These are phyloP conservation scores for Drosophila grimshawi DNA, from an alignment of 1,140 invertebrate species.

Conservation along the genomic window DNA sequence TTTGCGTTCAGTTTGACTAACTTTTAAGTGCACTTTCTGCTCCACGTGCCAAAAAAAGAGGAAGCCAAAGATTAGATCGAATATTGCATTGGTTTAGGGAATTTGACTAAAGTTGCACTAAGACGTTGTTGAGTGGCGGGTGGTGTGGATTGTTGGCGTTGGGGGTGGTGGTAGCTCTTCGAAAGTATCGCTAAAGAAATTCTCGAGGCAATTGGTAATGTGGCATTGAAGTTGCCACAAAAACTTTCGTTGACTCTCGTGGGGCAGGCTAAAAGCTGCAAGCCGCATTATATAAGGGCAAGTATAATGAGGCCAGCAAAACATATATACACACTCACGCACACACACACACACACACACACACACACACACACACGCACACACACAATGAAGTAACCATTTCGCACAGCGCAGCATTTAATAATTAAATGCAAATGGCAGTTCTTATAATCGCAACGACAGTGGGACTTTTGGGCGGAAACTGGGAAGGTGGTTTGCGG, in stretches of 20 bases:
- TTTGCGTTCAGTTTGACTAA: constrained; percentile 40
- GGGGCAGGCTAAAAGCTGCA: constrained; percentile 45
- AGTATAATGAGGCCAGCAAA: constrained; percentile 26
- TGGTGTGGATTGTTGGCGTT: not conserved
- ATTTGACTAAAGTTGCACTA: constrained; percentile 19
- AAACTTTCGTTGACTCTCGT: constrained; percentile 48
- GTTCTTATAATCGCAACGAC: constrained; percentile 45
- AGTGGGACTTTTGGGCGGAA: not conserved
- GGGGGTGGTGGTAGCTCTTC: not conserved
- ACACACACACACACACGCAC: not conserved
- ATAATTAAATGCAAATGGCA: constrained; percentile 75
- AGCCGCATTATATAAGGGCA: constrained; percentile 39
- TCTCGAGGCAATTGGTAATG: constrained; percentile 72
- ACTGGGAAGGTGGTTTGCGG: not conserved
- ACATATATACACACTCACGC: constrained; percentile 8
- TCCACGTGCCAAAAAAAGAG: constrained; percentile 1
- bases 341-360: constrained; percentile 3
- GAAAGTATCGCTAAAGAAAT: constrained; percentile 47
- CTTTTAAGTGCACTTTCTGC: constrained; percentile 47
- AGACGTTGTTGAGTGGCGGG: constrained; percentile 1
- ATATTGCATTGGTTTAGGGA: constrained; percentile 23
- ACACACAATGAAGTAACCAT: not conserved
- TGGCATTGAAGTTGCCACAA: constrained; percentile 54
- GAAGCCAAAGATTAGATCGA: constrained; percentile 12
- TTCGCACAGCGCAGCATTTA: constrained; percentile 37